Conservation (phyloP, 2,797 vertebrate species). For the Gymnocypris eckloni region DNA sequence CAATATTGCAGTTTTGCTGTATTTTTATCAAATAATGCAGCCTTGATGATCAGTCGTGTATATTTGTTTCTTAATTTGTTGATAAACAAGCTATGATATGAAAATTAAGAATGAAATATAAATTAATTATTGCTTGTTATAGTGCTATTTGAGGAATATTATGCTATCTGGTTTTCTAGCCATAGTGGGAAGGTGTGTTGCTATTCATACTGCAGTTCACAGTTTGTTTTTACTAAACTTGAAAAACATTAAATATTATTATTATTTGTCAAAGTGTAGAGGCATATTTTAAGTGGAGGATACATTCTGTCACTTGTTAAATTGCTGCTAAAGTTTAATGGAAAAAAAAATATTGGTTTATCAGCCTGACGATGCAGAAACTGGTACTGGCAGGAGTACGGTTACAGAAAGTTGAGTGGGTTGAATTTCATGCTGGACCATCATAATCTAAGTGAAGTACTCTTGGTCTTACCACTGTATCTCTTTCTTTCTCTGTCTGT, state of each 20-base stretch:
- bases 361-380: background rate
- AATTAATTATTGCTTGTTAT: background rate
- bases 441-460: background rate
- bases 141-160: background rate
- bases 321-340: background rate
- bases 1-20: background rate
- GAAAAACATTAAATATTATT: background rate
- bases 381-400: background rate
- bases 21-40: background rate
- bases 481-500: slow-evolving; percentile 3
- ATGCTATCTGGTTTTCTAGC: background rate
- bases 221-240: background rate
- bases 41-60: background rate
- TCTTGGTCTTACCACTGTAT: background rate
- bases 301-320: background rate
- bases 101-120: background rate
- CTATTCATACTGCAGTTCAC: background rate
- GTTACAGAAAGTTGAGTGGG: background rate
- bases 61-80: background rate
- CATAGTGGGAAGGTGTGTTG: background rate
- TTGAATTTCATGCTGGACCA: background rate
- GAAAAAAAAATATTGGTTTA: background rate
- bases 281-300: background rate
- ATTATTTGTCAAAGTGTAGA: background rate
- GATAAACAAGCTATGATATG: background rate